Evolutionary conservation across 2,888 invertebrate species (phyloP), one percentile per base, ranked within the genome.

Genomic region (Trissolcus brochymenae): DNA sequence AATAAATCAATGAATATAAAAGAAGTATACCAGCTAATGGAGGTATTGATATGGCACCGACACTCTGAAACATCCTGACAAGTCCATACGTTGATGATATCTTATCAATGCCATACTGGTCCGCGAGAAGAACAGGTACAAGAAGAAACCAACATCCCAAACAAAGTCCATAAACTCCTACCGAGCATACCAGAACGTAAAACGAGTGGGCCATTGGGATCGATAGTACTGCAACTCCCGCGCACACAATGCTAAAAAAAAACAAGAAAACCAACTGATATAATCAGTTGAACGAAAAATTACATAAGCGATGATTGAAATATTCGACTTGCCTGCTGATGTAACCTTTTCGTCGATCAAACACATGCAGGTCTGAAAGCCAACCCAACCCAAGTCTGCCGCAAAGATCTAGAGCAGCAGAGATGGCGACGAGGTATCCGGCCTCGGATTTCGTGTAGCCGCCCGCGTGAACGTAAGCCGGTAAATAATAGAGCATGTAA

Each of bases 81-180:
- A 94, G 90, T 0, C 94, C 94, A 84, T 94, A 94, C 6, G 94
- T 94, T 4, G 94, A 94, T 13, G 94, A 94, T 80, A 94, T 94
- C 67, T 94, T 91, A 51, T 94, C 93, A 0, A 93, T 94, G 1
- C 94, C 94, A 85, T 94, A 94, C 14, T 94, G 91, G 84, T 94
- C 94, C 0, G 94, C 94, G 49, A 94, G 90, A 14, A 94, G 89
- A 1, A 94, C 94, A 0, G 94, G 94, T 71, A 94, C 94, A 65
- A 94, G 86, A 2, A 94, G 92, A 87, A 94, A 94, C 94, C 94
- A 94, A 84, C 94, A 93, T 19, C 94, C 94, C 17, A 94, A 91
- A 76, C 94, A 94, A 0, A 94, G 89, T 0, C 94, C 94, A 85
- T 94, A 94, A 84, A 90, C 86, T 88, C 92, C 93, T 53, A 94